phyloP scores from a whole-genome alignment of 92 coral and sea anemone species.

The Bergia puertoricense region DNA sequence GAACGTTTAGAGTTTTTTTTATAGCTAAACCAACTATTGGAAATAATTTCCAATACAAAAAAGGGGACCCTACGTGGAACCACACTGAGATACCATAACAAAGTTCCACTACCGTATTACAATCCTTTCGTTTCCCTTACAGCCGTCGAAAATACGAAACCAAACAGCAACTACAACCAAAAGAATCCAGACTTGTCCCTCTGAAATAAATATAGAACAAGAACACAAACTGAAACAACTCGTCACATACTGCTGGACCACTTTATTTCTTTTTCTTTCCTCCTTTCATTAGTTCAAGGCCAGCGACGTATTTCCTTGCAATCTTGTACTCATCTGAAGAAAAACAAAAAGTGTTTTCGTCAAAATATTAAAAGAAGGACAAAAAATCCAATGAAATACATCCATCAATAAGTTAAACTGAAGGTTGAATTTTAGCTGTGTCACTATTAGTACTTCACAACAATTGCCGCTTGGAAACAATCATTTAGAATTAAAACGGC shows the following conservation, averaged over 20 bases:
- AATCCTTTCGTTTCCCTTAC: too few relatives aligned
- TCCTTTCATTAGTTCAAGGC: constrained; percentile 82
- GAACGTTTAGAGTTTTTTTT: too few relatives aligned
- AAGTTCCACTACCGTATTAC: too few relatives aligned
- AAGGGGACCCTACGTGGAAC: too few relatives aligned
- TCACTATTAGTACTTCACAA: too few relatives aligned
- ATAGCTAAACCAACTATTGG: too few relatives aligned
- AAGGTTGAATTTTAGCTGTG: neutral
- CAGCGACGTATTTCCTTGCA: constrained; percentile 82
- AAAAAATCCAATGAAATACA: neutral
- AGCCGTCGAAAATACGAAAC: neutral
- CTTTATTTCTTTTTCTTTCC: constrained; percentile 78
- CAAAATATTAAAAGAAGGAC: neutral
- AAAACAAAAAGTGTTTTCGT: neutral
- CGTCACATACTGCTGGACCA: neutral
- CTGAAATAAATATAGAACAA: neutral
- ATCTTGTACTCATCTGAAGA: constrained; percentile 85
- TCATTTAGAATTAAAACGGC: too few relatives aligned
- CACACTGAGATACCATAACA: too few relatives aligned
- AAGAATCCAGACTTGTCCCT: neutral
- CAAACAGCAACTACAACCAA: neutral
- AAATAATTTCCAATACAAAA: too few relatives aligned
- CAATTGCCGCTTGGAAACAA: neutral
- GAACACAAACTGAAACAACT: too few relatives aligned
- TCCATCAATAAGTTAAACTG: neutral